Base-by-base conservation (phyloP, 1,140 invertebrate genomes). In the Venturia canescens region DNA sequence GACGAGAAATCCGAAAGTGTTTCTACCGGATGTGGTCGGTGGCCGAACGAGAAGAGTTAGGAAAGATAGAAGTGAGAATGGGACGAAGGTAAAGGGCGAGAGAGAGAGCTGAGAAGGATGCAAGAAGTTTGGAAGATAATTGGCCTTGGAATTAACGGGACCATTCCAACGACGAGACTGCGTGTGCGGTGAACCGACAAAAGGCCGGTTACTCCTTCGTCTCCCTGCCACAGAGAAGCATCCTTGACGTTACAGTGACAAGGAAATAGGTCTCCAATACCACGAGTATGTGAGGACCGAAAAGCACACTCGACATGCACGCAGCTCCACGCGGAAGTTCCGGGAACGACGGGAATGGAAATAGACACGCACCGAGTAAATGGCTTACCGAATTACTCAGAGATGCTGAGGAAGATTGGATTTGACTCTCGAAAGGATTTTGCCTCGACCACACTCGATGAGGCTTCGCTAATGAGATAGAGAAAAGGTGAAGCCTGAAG, bases 101-200 rank as follows among this genome's bases (percentile, higher is more conserved):
- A 50, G 21, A 67, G 78, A 80, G 83, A 77, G 79, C 72, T 1
- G 38, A 44, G 4, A 26, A 71, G 80, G 70, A 82, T 70, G 85
- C 77, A 71, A 86, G 77, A 84, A 29, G 81, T 78, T 44, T 74
- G 83, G 53, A 78, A 87, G 86, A 85, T 89, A 88, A 89, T 89
- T 89, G 88, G 86, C 87, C 83, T 82, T 86, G 80, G 87, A 89
- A 89, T 89, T 88, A 88, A 85, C 85, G 84, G 84, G 85, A 87
- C 81, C 83, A 27, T 81, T 71, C 48, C 26, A 77, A 72, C 34
- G 79, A 80, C 71, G 66, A 66, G 80, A 85, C 85, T 85, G 84
- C 85, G 84, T 87, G 87, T 87, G 87, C 82, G 81, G 84, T 85
- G 79, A 83, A 84, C 84, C 84, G 29, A 84, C 80, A 74, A 82